Percentiles rank a stretch among this genome's conserved stretches.
phyloP scores from a whole-genome alignment of 2,888 invertebrate species.

The Podotricha telesiphe region DNA sequence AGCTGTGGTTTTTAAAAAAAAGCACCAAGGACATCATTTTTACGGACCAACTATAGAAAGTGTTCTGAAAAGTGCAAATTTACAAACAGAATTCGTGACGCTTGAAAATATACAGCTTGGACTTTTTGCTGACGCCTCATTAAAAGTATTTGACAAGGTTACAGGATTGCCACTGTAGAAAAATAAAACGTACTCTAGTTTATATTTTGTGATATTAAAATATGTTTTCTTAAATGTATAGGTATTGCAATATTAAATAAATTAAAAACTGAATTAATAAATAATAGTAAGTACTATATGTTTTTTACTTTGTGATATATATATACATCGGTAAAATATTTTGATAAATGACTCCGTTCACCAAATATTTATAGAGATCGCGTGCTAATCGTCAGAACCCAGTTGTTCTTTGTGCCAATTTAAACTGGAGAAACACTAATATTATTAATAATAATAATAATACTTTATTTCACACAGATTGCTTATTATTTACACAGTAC shows the following conservation, averaged over 20 bases:
- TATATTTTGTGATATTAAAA: background rate
- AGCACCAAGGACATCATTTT: conserved; percentile 63
- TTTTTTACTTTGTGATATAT: too few species aligned
- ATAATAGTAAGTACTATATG: background rate
- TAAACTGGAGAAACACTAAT: too few species aligned
- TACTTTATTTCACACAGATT: too few species aligned
- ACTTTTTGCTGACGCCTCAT: conserved; percentile 60
- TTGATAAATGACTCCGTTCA: too few species aligned
- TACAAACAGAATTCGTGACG: conserved; percentile 55
- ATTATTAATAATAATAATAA: too few species aligned
- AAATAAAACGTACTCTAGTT: background rate
- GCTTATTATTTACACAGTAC: too few species aligned
- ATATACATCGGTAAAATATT: background rate
- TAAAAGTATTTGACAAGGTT: conserved; percentile 53
- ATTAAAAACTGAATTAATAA: background rate
- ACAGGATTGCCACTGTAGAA: conserved; percentile 5
- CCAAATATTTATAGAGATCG: too few species aligned
- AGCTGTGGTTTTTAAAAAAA: conserved; percentile 62
- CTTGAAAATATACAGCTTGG: conserved; percentile 61
- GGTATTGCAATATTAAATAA: background rate
- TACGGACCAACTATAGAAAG: conserved; percentile 60
- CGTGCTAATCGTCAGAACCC: too few species aligned
- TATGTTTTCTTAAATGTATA: background rate
- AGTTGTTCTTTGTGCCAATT: too few species aligned
- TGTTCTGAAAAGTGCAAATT: conserved; percentile 57